Evolutionary conservation across 2,113 vertebrate species (phyloP), one percentile per base, ranked within the genome.

Genomic region (Salvelinus namaycush): DNA sequence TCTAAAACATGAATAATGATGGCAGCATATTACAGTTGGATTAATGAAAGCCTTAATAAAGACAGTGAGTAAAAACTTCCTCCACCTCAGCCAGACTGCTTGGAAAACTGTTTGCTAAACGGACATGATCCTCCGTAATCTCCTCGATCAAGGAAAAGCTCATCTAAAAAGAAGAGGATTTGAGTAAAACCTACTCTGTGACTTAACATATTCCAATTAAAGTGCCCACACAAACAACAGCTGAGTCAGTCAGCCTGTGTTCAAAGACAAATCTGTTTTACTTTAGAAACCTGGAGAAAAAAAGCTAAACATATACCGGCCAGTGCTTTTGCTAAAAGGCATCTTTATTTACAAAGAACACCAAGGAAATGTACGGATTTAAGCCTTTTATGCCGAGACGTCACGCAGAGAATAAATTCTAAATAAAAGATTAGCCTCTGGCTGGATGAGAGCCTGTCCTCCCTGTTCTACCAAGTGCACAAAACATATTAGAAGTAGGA

Each of bases 341-440:
- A 80, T 83, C 70, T 74, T 27, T 76, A 69, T 83, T 86, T 82
- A 81, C 64, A 80, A 80, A 89, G 84, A 77, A 84, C n/a, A 79
- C 59, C 71, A 70, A 83, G 68, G 70, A 82, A 79, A 85, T 26
- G 78, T 68, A 65, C 78, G 84, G 85, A 84, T 87, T 90, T 79
- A 59, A 87, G 76, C 48, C 66, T 87, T 87, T 81, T 31, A 74
- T 79, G 79, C 71, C 70, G 72, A 87, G 84, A 91, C 83, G 81
- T 86, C 79, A 89, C 84, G 76, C 34, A 59, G 73, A 64, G 72
- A 74, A 68, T 77, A 72, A 74, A 68, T 75, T 70, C 73, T 70
- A 65, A 70, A 71, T 60, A 79, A 89, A 86, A 90, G 83, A 87
- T 90, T 85, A 89, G 83, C 73, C 75, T 74, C 79, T 68, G 77